Percentiles rank a stretch among this genome's conserved stretches.
These are phyloP conservation scores for Tachyglossus aculeatus DNA, from an alignment of 2,797 vertebrate species.

Conservation along the genomic window DNA sequence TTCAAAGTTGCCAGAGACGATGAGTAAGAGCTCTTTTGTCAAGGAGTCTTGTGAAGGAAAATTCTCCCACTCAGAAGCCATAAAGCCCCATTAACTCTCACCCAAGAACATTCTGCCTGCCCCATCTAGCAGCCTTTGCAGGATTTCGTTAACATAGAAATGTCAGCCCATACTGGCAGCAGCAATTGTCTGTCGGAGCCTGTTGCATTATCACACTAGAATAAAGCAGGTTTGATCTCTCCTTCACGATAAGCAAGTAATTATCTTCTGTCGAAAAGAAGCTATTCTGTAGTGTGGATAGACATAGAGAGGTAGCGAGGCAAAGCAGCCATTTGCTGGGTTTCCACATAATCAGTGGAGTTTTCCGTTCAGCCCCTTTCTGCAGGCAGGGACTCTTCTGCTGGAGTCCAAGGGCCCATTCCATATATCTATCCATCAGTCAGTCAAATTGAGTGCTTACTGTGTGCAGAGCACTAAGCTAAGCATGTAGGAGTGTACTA, in stretches of 20 bases:
- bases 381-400: too few relatives aligned
- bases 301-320: not conserved
- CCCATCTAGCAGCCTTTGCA: not conserved
- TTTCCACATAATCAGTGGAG: too few relatives aligned
- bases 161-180: not conserved
- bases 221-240: not conserved
- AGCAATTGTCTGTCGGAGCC: not conserved
- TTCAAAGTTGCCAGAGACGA: conserved; percentile 7
- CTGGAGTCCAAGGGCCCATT: too few relatives aligned
- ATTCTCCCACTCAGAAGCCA: conserved; percentile 21
- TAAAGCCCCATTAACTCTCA: conserved; percentile 4
- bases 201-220: not conserved
- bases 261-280: not conserved
- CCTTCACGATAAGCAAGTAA: not conserved
- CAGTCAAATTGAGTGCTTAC: too few relatives aligned
- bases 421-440: too few relatives aligned
- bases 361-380: too few relatives aligned
- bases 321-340: too few relatives aligned
- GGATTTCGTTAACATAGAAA: conserved; percentile 18
- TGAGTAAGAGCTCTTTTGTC: conserved; percentile 40
- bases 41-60: conserved; percentile 21
- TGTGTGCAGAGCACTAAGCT: too few relatives aligned
- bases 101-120: not conserved
- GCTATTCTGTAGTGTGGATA: not conserved
- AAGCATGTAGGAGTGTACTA: too few relatives aligned